Percentiles rank a stretch among this genome's conserved stretches.
Conservation (phyloP, 1,140 invertebrate genomes). For the Cataglyphis hispanica region DNA sequence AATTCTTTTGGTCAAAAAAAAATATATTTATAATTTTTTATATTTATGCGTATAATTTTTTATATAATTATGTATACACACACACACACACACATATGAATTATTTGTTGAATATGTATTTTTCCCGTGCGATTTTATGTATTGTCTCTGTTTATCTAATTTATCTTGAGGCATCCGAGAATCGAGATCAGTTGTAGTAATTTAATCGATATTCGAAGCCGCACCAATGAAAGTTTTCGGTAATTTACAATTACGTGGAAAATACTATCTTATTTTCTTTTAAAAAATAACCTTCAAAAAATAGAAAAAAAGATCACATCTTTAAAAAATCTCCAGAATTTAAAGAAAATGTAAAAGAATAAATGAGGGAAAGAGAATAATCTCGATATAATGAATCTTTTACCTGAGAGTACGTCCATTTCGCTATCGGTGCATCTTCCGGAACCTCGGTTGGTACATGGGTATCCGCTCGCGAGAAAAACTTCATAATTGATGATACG, state of each 20-base stretch:
- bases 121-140: background rate
- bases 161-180: background rate
- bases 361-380: background rate
- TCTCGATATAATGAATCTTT: background rate
- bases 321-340: background rate
- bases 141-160: background rate
- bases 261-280: too few relatives aligned
- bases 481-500: constrained; percentile 88
- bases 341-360: background rate
- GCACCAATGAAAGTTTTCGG: too few relatives aligned
- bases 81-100: background rate
- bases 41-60: too few relatives aligned
- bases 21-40: too few relatives aligned
- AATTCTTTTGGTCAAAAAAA: too few relatives aligned
- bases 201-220: background rate
- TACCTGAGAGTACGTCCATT: constrained; percentile 89
- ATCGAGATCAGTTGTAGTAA: background rate
- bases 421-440: constrained; percentile 87
- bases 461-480: constrained; percentile 92
- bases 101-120: background rate
- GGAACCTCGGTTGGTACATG: constrained; percentile 90
- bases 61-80: background rate
- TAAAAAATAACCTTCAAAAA: too few relatives aligned
- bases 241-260: too few relatives aligned
- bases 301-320: too few relatives aligned